Evolutionary conservation across 2,113 vertebrate genomes (phyloP).

Genomic region (Pelmatolapia mariae): DNA sequence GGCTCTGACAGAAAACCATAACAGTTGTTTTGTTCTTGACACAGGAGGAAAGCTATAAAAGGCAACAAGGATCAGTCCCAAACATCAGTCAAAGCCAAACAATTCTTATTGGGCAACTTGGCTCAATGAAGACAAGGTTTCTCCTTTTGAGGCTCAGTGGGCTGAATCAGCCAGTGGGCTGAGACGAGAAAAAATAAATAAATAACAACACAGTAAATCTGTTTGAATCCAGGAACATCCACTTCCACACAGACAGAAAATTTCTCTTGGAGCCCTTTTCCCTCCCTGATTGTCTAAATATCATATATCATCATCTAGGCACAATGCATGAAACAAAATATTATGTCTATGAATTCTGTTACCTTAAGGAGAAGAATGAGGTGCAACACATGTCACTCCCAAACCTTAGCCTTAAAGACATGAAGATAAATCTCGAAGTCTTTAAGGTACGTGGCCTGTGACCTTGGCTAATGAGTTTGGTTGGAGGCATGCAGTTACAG

Average conservation of each 20-base stretch:
- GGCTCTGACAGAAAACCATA: slow-evolving; percentile 3
- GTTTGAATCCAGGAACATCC: not conserved
- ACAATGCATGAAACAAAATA: not conserved
- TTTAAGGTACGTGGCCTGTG: not conserved
- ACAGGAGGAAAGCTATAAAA: slow-evolving; percentile 65
- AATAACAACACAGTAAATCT: not conserved
- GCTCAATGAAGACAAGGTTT: slow-evolving; percentile 17
- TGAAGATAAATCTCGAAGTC: not conserved
- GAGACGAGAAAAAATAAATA: not conserved
- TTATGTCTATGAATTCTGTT: not conserved
- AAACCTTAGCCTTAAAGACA: not conserved
- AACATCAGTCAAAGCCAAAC: slow-evolving; percentile 41
- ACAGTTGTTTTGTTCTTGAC: slow-evolving; percentile 4
- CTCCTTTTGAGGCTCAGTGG: slow-evolving; percentile 59
- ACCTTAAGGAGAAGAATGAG: not conserved
- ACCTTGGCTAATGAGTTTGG: not conserved
- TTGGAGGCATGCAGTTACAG: not conserved
- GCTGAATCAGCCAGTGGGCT: not conserved
- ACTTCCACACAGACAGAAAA: not conserved
- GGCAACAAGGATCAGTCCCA: slow-evolving; percentile 44
- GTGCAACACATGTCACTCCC: not conserved
- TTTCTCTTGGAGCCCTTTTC: not conserved
- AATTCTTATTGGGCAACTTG: slow-evolving; percentile 37
- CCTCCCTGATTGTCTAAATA: not conserved
- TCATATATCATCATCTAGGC: not conserved